Conservation (phyloP, 2,797 vertebrate genomes). For the Calcarius lapponicus region DNA sequence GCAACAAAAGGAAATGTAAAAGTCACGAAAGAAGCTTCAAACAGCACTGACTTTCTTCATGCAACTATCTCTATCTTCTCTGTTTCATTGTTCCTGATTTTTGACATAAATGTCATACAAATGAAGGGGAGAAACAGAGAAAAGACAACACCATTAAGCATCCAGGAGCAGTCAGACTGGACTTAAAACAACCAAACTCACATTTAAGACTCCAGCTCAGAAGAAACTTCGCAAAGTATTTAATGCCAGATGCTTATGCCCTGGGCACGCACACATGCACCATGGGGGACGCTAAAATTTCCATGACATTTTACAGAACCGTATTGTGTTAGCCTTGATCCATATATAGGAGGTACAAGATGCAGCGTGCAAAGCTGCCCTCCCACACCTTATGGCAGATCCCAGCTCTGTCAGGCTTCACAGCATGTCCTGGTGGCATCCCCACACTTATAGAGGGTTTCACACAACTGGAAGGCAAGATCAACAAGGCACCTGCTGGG, state of each 20-base stretch:
- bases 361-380: neutral
- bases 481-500: neutral
- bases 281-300: neutral
- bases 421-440: rapidly evolving
- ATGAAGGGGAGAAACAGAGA: neutral
- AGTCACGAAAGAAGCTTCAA: neutral
- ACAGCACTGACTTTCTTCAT: neutral
- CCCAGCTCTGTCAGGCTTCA: neutral
- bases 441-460: neutral
- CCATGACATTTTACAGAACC: neutral
- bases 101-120: neutral
- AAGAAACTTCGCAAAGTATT: neutral
- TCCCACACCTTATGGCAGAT: neutral
- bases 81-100: neutral
- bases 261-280: rapidly evolving
- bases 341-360: neutral
- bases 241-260: neutral
- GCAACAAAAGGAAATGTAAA: neutral
- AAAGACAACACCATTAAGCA: neutral
- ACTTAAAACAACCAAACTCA: neutral
- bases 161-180: neutral
- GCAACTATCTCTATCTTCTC: neutral
- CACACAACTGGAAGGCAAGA: neutral
- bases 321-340: neutral
- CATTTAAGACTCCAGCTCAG: neutral